phyloP scores from a whole-genome alignment of 2,113 vertebrate species.

The Rafetus swinhoei region DNA sequence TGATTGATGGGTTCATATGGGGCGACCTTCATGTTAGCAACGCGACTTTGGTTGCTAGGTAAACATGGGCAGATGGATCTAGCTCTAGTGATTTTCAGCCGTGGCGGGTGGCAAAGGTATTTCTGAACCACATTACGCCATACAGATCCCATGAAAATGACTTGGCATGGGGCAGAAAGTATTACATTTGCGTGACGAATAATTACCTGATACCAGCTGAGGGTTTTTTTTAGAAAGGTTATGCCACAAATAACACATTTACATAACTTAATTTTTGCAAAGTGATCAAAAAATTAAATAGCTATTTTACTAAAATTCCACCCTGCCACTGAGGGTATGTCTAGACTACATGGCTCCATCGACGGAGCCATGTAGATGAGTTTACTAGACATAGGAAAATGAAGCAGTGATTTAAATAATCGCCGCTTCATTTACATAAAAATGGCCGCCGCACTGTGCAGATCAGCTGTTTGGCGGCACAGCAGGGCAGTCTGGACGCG shows the following conservation, averaged over 20 bases:
- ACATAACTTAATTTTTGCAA: conserved; percentile 42
- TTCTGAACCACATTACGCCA: conserved; percentile 76
- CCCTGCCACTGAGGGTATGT: not conserved
- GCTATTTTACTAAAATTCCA: not conserved
- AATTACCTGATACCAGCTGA: conserved; percentile 87
- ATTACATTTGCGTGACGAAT: conserved; percentile 89
- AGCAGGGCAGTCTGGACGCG: too few relatives aligned
- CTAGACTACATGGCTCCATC: too few relatives aligned
- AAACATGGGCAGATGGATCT: conserved; percentile 88
- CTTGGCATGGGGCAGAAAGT: conserved; percentile 82
- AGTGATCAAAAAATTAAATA: not conserved
- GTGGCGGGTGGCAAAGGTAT: conserved; percentile 74
- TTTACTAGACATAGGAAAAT: too few relatives aligned
- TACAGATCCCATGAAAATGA: conserved; percentile 77
- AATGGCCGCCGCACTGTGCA: too few relatives aligned
- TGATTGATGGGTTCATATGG: conserved; percentile 91
- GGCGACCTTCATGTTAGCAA: conserved; percentile 82
- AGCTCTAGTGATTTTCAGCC: conserved; percentile 77
- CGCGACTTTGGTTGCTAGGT: conserved; percentile 86
- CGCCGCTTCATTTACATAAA: too few relatives aligned
- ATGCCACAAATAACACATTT: conserved; percentile 80
- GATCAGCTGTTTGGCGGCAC: too few relatives aligned
- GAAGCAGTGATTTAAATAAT: too few relatives aligned
- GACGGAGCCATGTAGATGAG: too few relatives aligned
- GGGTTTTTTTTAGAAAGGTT: conserved; percentile 79